These are phyloP conservation scores for Ennomos quercinarius DNA, from an alignment of 2,888 invertebrate species.

Conservation along the genomic window DNA sequence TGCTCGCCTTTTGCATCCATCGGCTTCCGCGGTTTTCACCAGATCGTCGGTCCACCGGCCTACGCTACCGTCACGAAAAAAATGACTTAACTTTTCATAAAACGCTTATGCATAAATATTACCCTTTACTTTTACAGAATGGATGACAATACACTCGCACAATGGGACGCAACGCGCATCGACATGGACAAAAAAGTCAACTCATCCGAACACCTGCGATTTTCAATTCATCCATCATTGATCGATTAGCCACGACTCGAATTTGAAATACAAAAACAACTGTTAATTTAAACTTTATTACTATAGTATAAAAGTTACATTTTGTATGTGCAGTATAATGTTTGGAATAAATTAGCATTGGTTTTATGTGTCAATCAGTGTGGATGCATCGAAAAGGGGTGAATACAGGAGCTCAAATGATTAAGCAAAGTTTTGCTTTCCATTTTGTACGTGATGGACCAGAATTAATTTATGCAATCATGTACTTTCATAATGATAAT, in stretches of 20 bases:
- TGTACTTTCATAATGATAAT: slow-evolving; percentile 27
- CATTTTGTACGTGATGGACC: slow-evolving; percentile 43
- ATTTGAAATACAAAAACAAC: slow-evolving; percentile 4
- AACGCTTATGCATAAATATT: background rate
- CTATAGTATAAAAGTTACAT: slow-evolving; percentile 13
- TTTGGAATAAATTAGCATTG: slow-evolving; percentile 29
- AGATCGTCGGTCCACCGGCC: too few species aligned
- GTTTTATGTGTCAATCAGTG: slow-evolving; percentile 44
- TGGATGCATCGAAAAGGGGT: slow-evolving; percentile 49
- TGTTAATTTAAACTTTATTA: slow-evolving; percentile 30
- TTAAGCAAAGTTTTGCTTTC: slow-evolving; percentile 43
- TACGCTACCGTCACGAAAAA: too few species aligned
- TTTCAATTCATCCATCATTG: slow-evolving; percentile 73
- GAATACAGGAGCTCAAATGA: slow-evolving; percentile 47
- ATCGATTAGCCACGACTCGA: slow-evolving; percentile 69
- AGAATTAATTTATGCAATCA: slow-evolving; percentile 35
- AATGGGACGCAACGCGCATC: slow-evolving; percentile 53
- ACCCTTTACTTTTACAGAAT: background rate
- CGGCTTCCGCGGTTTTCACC: too few species aligned
- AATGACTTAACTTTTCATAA: background rate
- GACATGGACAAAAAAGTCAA: slow-evolving; percentile 64
- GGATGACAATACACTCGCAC: slow-evolving; percentile 59
- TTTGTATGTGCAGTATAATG: background rate
- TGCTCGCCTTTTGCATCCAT: too few species aligned
- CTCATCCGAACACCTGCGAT: slow-evolving; percentile 82